Evolutionary conservation across 2,888 invertebrate species (phyloP), one percentile per base, ranked within the genome.

Genomic region (Pterostichus madidus): DNA sequence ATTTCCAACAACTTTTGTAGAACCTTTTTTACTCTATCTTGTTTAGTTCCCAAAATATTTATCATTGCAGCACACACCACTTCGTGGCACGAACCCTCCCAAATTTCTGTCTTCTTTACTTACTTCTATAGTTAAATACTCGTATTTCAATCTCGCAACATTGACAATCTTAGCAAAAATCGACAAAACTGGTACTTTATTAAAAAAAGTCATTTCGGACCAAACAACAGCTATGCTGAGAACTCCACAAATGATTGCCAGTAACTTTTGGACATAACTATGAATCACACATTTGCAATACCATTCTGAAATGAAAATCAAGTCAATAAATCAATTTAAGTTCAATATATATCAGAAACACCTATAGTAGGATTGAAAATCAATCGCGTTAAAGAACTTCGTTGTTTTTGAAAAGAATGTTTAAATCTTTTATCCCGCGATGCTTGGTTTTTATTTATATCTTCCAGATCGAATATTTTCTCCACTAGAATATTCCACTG

Each of bases 201-300:
- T 96, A 91, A 99, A 99, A 91, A 99, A 99, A 0, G 99, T 98
- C 87, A 99, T 94, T 91, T 99, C 99, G 0, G 99, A 99, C 99
- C 99, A 99, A n/a, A 99, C 97, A 44, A 99, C 98, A 88, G 96
- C 94, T 31, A 96, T 91, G 0, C 99, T 98, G 90, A 99, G 92
- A 53, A 94, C 89, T 1, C 94, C 95, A 0, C 96, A 93, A 10
- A 94, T 86, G 32, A 96, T 91, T 1, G 97, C 95, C 85, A 96
- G 89, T 0, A 92, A 88, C 88, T 95, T 96, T 86, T 96, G 92
- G 84, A 95, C 93, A 87, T 96, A 96, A 73, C 95, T 94, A 86
- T 94, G 94, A 17, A 97, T 85, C 83, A 95, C 88, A 89, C 98
- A 99, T 89, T 97, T 96, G 98, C 98, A 99, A 90, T 98, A 98